Evolutionary conservation across 2,888 invertebrate species (phyloP).

Genomic region (Drosophila trichaetosa): DNA sequence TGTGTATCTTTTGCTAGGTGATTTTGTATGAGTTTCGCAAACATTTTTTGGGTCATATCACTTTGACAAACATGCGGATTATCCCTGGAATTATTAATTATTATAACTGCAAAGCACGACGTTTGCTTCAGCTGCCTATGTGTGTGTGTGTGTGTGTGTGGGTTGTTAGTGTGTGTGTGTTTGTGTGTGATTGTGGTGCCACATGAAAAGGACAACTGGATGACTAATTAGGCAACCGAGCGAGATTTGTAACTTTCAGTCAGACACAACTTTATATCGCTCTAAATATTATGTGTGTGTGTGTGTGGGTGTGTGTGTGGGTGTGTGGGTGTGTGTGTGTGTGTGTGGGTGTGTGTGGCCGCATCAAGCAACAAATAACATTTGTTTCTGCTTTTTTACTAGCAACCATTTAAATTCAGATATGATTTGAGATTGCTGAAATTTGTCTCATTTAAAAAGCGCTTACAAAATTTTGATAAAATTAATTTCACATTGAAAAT

Average conservation of each 20-base stretch:
- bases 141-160: conserved; percentile 8
- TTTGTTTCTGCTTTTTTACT: conserved; percentile 31
- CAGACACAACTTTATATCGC: conserved; percentile 16
- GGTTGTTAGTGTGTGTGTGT: conserved; percentile 3
- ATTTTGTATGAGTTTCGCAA: conserved; percentile 42
- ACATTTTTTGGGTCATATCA: conserved; percentile 68
- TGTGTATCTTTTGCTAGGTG: conserved; percentile 48
- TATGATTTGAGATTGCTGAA: neutral
- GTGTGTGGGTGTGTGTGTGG: too few relatives aligned
- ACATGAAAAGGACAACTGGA: conserved; percentile 49
- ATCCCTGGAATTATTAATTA: conserved; percentile 81
- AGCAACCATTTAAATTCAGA: conserved; percentile 1
- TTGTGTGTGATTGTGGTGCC: conserved; percentile 13
- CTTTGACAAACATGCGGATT: conserved; percentile 79
- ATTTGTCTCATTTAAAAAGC: neutral
- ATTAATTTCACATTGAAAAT: neutral
- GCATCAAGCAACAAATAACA: conserved; percentile 19
- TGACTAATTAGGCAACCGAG: conserved; percentile 55
- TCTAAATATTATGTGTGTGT: neutral
- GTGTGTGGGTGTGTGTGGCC: neutral
- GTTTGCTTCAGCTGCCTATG: conserved; percentile 49
- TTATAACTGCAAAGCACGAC: conserved; percentile 71
- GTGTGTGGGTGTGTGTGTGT: neutral
- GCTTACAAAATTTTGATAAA: neutral
- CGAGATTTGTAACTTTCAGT: conserved; percentile 43